Base-by-base conservation (phyloP, 2,113 vertebrate species). In the Macaca mulatta region DNA sequence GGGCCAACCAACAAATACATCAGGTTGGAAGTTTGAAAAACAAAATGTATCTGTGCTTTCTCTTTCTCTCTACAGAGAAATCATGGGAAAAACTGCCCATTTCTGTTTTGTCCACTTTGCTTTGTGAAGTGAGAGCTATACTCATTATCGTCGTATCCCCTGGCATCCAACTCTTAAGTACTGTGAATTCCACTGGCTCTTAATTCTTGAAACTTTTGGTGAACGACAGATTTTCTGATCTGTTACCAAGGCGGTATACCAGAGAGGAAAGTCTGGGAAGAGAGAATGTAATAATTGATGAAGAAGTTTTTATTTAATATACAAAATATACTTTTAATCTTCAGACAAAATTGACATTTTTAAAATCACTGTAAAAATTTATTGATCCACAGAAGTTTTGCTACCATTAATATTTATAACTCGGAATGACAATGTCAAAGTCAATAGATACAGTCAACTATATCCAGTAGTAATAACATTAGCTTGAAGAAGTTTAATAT, bases 281-380 rank as follows among this genome's bases (percentile, higher is more conserved):
- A 92, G 23, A 92, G 30, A 61, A 59, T 8, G 25, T 38, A 67
- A 69, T 40, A 35, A 40, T 35, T 69, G 32, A 93, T 27, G 3
- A 30, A 70, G 32, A 67, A 75, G 18, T 50, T 91, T 27, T 23
- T 48, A 79, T 10, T 18, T 67, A 43, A 61, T 43, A 94, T 67
- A 32, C 1, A 72, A 88, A 87, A 75, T 52, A 81, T 6, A 32
- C 7, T 89, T 96, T 94, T 75, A 87, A 84, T 78, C 35, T 89
- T 84, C 52, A 88, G 50, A 89, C 40, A 25, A 95, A 45, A 72
- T 32, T 84, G 88, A 8, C 70, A 74, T 90, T 96, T 96, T 86
- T 38, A 30, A 90, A 89, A 93, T 90, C 35, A 32, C 13, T 13
- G 14, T 27, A 48, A 59, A 91, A 32, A 87, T 7, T 45, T 35